phyloP scores from a whole-genome alignment of 2,113 vertebrate species.

The Parotia lawesii region DNA sequence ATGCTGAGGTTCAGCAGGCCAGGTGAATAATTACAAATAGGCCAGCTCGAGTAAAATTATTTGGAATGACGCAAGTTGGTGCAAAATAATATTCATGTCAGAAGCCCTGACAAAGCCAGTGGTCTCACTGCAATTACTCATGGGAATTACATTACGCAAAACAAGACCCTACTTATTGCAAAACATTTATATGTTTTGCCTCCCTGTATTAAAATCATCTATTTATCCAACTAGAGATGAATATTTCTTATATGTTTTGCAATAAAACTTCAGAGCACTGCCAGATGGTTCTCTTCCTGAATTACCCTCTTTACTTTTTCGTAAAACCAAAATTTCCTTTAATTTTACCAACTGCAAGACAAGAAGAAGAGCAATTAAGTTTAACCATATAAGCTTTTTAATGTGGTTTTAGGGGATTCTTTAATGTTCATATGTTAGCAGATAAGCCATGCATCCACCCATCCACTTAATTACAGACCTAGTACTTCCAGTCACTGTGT shows the following conservation, averaged over 20 bases:
- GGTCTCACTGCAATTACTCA: slow-evolving; percentile 31
- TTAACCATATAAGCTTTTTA: background rate
- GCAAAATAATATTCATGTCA: background rate
- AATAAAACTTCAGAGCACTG: background rate
- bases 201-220: background rate
- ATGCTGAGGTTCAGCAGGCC: background rate
- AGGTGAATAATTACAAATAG: slow-evolving; percentile 9
- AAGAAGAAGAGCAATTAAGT: slow-evolving; percentile 41
- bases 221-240: background rate
- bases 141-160: background rate
- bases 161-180: slow-evolving; percentile 10
- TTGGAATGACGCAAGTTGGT: slow-evolving; percentile 15
- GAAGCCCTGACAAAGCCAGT: slow-evolving; percentile 22
- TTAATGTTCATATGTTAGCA: slow-evolving; percentile 18
- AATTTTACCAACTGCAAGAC: slow-evolving; percentile 26
- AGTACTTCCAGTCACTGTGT: slow-evolving; percentile 10
- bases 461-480: slow-evolving; percentile 49
- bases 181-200: background rate
- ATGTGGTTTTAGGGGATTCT: slow-evolving; percentile 51
- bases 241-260: background rate
- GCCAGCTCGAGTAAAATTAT: background rate
- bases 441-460: slow-evolving; percentile 54
- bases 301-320: background rate
- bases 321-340: slow-evolving; percentile 16
- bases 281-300: background rate